Conservation (phyloP, 35 echinoderm and acorn worm genomes). For the Diadema setosum region DNA sequence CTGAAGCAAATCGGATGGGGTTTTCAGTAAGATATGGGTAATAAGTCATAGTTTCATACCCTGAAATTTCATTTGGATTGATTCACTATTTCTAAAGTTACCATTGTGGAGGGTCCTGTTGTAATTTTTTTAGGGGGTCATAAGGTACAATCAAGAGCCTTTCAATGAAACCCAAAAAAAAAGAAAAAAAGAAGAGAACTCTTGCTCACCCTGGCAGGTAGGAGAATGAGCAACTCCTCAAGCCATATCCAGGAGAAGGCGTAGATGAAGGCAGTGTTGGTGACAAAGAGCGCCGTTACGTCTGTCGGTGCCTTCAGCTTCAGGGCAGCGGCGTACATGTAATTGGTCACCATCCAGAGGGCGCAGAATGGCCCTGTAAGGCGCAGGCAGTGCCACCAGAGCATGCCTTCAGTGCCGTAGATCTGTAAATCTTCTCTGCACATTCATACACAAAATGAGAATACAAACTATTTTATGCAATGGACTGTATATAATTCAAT, state of each 20-base stretch:
- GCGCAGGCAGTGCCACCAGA: constrained; percentile 13
- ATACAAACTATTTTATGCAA: too few relatives aligned
- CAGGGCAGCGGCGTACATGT: constrained; percentile 73
- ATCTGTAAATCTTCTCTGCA: constrained; percentile 79
- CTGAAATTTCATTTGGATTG: too few relatives aligned
- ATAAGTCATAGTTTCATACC: too few relatives aligned
- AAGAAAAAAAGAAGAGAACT: neutral
- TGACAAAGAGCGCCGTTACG: constrained; percentile 71
- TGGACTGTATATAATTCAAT: too few relatives aligned
- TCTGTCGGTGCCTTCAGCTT: constrained; percentile 55
- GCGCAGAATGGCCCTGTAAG: constrained; percentile 60
- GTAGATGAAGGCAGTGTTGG: constrained; percentile 97
- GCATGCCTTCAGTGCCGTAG: constrained; percentile 56
- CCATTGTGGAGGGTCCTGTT: too few relatives aligned
- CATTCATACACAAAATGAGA: too few relatives aligned
- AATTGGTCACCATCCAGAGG: constrained; percentile 79
- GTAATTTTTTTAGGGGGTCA: too few relatives aligned
- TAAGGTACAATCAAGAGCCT: too few relatives aligned
- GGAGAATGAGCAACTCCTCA: constrained; percentile 49
- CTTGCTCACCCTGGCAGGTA: constrained; percentile 69
- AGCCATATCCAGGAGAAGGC: constrained; percentile 85
- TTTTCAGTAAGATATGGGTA: too few relatives aligned
- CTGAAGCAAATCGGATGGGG: too few relatives aligned
- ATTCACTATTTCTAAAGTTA: too few relatives aligned
- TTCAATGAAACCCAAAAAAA: neutral